Base-by-base conservation (phyloP, 1,140 invertebrate species). In the Laupala kohalensis region DNA sequence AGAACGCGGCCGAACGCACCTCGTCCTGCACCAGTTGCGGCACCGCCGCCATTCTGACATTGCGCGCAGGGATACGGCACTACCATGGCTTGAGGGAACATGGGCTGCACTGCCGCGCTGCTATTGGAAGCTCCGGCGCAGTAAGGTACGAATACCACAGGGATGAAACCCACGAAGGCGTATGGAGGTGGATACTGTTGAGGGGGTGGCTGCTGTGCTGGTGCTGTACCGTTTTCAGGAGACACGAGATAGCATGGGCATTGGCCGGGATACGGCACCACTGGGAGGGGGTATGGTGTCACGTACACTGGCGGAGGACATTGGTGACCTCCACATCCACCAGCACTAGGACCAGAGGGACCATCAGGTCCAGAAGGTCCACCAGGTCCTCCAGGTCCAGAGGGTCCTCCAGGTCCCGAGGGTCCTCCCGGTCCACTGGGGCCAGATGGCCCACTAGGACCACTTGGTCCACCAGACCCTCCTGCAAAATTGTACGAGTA, bases 141-240 rank as follows among this genome's bases (percentile, higher is more conserved):
- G 74, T 82, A 84, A 2, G 86, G 86, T 67, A 85, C 81, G 73
- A 87, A 86, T 3, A 87, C 79, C 6, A 87, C 84, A 4, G 86
- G 86, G 28, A 87, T 80, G 74, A 84, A 87, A 64, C 84, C 86
- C 28, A 86, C 80, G 5, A 84, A 79, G 23, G 82, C 83, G 65
- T 81, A 81, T 0, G 83, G 81, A 0, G 82, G 82, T 9, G 26
- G 13, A 9, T 25, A 4, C 15, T 64, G 6, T 25, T 37, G 13
- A 13, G 77, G 13, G 62, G 75, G 69, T 25, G 74, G 65, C 26
- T 75, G 64, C 63, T 75, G 69, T 24, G 75, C 74, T 23, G 75
- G 74, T 12, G 75, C 73, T 19, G 72, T 70, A 12, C 75, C 72
- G n/a, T 69, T 62, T 27, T 80, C 80, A 19, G 81, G 80, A 53